Conservation (phyloP, 2,888 invertebrate species). For the Sisyra nigra region DNA sequence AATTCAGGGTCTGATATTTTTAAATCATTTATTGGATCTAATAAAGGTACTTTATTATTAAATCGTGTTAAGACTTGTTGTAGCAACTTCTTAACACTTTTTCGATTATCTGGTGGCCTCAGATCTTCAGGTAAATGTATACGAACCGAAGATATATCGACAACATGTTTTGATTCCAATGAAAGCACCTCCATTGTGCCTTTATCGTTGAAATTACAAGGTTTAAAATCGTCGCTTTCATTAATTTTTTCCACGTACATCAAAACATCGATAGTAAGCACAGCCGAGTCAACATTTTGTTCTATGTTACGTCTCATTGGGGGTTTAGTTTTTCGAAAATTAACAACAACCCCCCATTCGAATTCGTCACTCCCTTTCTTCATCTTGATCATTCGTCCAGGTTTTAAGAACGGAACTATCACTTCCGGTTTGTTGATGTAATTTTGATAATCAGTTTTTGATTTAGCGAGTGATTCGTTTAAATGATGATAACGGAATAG, state of each 20-base stretch:
- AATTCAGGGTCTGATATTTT: conserved; percentile 76
- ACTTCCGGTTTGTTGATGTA: conserved; percentile 77
- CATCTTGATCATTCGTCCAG: conserved; percentile 85
- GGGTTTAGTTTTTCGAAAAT: conserved; percentile 44
- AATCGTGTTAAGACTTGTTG: conserved; percentile 82
- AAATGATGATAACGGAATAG: conserved; percentile 1
- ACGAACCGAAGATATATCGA: conserved; percentile 76
- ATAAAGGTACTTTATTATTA: conserved; percentile 67
- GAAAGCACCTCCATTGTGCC: conserved; percentile 86
- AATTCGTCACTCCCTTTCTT: conserved; percentile 57
- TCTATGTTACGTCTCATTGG: no score
- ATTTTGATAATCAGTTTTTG: conserved; percentile 46
- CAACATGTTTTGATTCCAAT: conserved; percentile 64
- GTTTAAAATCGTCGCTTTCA: conserved; percentile 36
- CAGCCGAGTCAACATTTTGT: no score
- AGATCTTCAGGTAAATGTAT: conserved; percentile 85
- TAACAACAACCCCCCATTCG: conserved; percentile 94
- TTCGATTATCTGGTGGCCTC: conserved; percentile 66
- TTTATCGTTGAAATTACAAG: conserved; percentile 49
- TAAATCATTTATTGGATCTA: conserved; percentile 95
- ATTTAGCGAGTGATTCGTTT: conserved; percentile 2
- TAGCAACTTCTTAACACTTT: conserved; percentile 70
- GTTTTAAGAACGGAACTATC: conserved; percentile 84
- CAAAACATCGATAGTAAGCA: conserved; percentile 66
- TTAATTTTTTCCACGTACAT: conserved; percentile 55